Evolutionary conservation across 1,140 invertebrate species (phyloP), one percentile per base, ranked within the genome.

Genomic region (Leptoteleia sp.): DNA sequence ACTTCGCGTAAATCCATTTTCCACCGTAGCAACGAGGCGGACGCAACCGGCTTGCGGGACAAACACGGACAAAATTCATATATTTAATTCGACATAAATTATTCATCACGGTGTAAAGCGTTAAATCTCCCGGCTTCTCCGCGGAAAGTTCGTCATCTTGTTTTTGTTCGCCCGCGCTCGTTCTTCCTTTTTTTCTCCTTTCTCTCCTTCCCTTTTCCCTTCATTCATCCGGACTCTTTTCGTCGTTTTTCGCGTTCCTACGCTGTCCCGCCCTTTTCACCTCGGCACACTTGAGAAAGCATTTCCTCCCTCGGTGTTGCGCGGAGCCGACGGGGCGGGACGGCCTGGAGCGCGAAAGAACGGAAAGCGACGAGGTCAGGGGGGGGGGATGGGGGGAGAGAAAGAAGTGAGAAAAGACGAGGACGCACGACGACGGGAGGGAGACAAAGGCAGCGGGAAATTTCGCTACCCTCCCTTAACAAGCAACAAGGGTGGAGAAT

Each of bases 401-500:
- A 72, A 79, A 79, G 78, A 68, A 77, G 70, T 65, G 67, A 55
- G 67, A 79, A 43, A 65, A 61, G 71, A 80, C 52, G 67, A 62
- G 70, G 76, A 78, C 65, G 68, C 9, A 57, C 62, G 81, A 76
- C 45, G 59, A 76, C 29, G 75, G 78, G 81, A 82, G 81, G 79
- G 82, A 81, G 80, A 79, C 76, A 82, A 62, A 75, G 62, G 13
- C 43, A 65, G 62, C 48, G 45, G 25, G 62, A 81, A 81, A 76
- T 79, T 72, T 75, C 73, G 73, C 80, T 81, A 76, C 78, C 85
- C 85, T 87, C 83, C 84, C 85, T 85, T 89, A 88, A 88, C 88
- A 88, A 89, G 87, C 85, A 88, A 85, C 87, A 88, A 89, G 88
- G 87, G 87, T 88, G 85, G 87, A 89, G 87, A 89, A 89, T 89